A percentile compares a stretch with the other conserved stretches of the same genome.
Conservation (phyloP, 1,140 invertebrate species). For the Tetramorium parvispinum region DNA sequence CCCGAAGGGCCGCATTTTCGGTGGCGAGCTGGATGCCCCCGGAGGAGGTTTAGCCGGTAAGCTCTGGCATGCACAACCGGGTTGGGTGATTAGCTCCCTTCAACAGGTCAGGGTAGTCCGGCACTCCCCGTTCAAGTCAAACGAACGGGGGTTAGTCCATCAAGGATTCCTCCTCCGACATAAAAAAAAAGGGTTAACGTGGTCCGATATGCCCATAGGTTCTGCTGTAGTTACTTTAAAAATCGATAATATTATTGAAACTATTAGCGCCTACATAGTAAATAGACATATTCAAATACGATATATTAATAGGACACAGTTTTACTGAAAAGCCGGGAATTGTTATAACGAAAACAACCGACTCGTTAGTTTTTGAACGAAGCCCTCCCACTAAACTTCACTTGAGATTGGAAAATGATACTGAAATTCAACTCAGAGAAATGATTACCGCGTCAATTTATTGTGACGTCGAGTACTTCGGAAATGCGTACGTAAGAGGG, state of each 20-base stretch:
- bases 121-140: no score
- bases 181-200: no score
- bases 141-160: no score
- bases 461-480: background rate
- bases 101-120: no score
- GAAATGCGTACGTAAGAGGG: background rate
- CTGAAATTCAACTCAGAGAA: background rate
- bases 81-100: no score
- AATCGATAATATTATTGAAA: background rate
- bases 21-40: no score
- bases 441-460: background rate
- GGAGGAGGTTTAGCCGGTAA: no score
- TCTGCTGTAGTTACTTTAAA: background rate
- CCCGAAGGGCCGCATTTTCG: no score
- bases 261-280: background rate
- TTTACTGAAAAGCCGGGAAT: background rate
- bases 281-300: background rate
- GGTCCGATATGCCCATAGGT: background rate
- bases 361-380: background rate
- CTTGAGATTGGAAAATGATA: background rate
- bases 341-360: background rate
- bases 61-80: no score
- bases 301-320: background rate
- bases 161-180: no score
- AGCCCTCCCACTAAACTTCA: no score